Conservation (phyloP, 2,888 invertebrate species). For the Notodonta ziczac region DNA sequence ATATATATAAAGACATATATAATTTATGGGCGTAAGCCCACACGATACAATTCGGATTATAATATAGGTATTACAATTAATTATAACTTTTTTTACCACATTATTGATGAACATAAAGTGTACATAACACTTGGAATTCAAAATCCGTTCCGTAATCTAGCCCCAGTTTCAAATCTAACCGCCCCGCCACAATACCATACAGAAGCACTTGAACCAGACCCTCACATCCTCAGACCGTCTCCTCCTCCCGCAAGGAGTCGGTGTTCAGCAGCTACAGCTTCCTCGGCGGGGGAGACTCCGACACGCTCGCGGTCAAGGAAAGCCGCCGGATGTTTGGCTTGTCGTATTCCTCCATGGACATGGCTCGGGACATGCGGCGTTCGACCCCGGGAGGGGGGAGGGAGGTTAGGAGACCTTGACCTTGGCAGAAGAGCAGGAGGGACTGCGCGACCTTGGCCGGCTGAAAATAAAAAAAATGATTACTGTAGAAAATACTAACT, state of each 20-base stretch:
- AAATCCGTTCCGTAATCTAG: neutral
- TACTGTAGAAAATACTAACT: no score
- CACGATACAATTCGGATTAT: no score
- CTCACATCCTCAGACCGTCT: slow-evolving; percentile 37
- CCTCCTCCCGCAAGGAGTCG: slow-evolving; percentile 54
- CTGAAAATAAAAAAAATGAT: slow-evolving; percentile 69
- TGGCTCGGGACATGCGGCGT: slow-evolving; percentile 87
- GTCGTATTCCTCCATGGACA: slow-evolving; percentile 94
- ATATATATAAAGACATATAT: no score
- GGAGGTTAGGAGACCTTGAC: slow-evolving; percentile 92
- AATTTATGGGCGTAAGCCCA: no score
- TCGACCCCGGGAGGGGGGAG: slow-evolving; percentile 92
- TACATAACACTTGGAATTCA: neutral
- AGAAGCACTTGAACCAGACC: slow-evolving; percentile 1
- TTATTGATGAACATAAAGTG: no score
- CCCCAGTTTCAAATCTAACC: neutral
- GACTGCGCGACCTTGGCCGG: slow-evolving; percentile 95
- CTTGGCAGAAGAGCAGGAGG: slow-evolving; percentile 94
- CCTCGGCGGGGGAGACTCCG: slow-evolving; percentile 69
- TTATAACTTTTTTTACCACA: no score
- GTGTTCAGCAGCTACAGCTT: slow-evolving; percentile 59
- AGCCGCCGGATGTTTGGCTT: slow-evolving; percentile 91
- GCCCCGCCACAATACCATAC: neutral
- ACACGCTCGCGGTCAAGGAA: slow-evolving; percentile 83
- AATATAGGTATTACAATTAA: no score